Percentiles rank a stretch among this genome's conserved stretches.
These are phyloP conservation scores for Tyria jacobaeae DNA, from an alignment of 2,888 invertebrate species.

Conservation along the genomic window DNA sequence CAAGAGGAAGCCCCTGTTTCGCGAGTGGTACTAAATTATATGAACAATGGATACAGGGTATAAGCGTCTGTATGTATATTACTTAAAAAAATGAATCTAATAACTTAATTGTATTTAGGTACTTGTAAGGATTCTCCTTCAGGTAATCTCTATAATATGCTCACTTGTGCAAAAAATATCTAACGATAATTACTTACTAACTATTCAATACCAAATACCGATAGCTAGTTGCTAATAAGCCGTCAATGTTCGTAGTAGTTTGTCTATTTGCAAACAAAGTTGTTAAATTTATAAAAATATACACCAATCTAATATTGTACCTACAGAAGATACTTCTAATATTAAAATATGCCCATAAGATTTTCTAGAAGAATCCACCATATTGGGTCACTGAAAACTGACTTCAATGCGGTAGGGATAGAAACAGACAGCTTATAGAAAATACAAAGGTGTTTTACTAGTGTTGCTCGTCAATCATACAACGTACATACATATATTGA, in stretches of 20 bases:
- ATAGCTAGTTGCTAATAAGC: background rate
- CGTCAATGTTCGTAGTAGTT: no score
- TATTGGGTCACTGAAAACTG: no score
- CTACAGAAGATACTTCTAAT: no score
- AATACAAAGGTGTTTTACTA: background rate
- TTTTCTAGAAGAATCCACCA: no score
- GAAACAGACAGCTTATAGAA: background rate
- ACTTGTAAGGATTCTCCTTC: constrained; percentile 9
- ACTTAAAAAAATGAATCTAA: background rate
- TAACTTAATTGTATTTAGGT: constrained; percentile 4
- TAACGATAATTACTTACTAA: background rate
- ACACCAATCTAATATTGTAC: no score
- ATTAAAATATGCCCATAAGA: no score
- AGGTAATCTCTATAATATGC: constrained; percentile 6
- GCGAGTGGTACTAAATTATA: no score
- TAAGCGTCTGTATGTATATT: background rate
- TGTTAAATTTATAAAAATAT: no score
- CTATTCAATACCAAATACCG: background rate
- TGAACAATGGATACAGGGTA: no score
- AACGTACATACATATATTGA: constrained; percentile 10
- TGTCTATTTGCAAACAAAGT: no score
- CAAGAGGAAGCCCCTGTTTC: no score
- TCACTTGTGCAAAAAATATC: background rate
- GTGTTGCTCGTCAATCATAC: constrained; percentile 6
- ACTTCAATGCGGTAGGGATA: no score